Conservation (phyloP, 2,113 vertebrate genomes). For the Oenanthe oenanthe region DNA sequence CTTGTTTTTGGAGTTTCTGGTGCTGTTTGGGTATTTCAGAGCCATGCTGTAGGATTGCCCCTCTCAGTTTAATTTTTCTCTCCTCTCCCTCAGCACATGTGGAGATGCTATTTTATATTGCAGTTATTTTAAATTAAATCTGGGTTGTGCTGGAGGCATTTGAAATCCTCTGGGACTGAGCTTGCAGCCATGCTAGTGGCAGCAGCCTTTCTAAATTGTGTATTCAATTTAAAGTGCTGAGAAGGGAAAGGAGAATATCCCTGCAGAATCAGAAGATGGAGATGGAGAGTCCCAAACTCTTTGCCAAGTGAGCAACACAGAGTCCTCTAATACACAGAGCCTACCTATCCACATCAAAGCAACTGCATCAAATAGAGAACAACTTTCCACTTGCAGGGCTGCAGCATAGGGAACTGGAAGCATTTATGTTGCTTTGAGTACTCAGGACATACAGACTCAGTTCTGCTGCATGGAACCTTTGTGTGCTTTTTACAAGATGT, state of each 20-base stretch:
- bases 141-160: slow-evolving; percentile 58
- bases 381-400: neutral
- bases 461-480: neutral
- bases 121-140: slow-evolving; percentile 73
- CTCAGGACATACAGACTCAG: neutral
- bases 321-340: neutral
- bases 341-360: neutral
- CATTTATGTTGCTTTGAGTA: neutral
- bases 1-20: neutral
- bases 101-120: slow-evolving; percentile 53
- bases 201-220: neutral
- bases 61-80: slow-evolving; percentile 70
- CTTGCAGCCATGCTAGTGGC: slow-evolving; percentile 33
- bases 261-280: neutral
- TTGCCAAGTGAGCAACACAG: neutral
- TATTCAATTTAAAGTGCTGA: neutral
- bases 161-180: slow-evolving; percentile 36
- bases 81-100: slow-evolving; percentile 54
- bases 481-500: neutral
- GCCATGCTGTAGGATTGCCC: slow-evolving; percentile 45
- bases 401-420: neutral
- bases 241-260: neutral
- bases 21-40: slow-evolving; percentile 58
- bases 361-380: neutral
- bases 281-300: neutral